Base-by-base conservation (phyloP, 2,797 vertebrate species). In the Smutsia gigantea region DNA sequence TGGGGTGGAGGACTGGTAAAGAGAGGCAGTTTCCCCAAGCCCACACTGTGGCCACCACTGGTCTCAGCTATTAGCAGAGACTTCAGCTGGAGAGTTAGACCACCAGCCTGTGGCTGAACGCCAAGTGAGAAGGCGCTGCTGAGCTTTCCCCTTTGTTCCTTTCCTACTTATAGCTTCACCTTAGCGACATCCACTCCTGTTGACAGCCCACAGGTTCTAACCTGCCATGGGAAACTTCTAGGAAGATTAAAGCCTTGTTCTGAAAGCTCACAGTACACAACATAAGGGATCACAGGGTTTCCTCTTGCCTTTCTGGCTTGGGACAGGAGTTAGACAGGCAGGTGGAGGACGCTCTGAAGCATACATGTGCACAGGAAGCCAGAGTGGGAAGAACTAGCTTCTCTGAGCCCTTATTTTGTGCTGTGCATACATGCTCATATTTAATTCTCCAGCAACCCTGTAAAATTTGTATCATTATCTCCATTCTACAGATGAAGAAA, bases 141-240 rank as follows among this genome's bases (percentile, higher is more conserved):
- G 66, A 5, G 2, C 53, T 34, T 25, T 55, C 39, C n/a, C 5
- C 31, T 87, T 78, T 69, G 34, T 34, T 91, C 91, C 63, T 71
- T 87, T 93, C 39, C 77, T 93, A 61, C 87, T 91, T 82, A 82
- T 59, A 97, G 55, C 69, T 49, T 77, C 74, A 34, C 90, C 51
- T 82, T 64, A 78, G 84, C n/a, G 85, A 84, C 34, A 68, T 15
- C 72, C 69, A 12, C 29, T 74, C 34, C 63, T 27, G 66, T 79
- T 13, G 49, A 55, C 25, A 51, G 57, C 68, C 39, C 63, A 75
- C 55, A 79, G 83, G 91, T 87, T 88, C 61, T 78, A 87, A 85
- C 93, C 74, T 94, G 96, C 90, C 97, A 3, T n/a, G 7, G 68
- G 75, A 37, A 87, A 89, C 78, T 71, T 93, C 82, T 83, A 87